Evolutionary conservation across 1,140 invertebrate species (phyloP).

Genomic region (Globodera ellingtonae): DNA sequence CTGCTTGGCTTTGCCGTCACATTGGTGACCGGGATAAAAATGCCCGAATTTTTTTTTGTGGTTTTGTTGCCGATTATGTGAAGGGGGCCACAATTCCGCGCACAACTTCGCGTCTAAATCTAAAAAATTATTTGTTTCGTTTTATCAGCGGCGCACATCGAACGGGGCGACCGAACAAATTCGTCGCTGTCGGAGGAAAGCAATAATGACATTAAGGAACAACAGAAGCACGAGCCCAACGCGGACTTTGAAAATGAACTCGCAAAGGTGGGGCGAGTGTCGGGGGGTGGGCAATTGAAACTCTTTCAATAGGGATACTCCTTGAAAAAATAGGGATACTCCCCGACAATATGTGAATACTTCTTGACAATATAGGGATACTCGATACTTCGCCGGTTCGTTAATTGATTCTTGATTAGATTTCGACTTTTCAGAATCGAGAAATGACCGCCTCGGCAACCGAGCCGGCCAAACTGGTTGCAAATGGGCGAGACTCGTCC

Average conservation of each 20-base stretch:
- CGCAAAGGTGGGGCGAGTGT: neutral
- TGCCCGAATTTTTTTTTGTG: too few relatives aligned
- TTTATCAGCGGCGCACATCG: conserved; percentile 53
- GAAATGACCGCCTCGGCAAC: neutral
- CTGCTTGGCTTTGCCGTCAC: too few relatives aligned
- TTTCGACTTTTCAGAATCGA: neutral
- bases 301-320: neutral
- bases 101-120: too few relatives aligned
- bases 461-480: neutral
- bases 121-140: neutral
- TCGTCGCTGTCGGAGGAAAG: neutral
- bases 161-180: conserved; percentile 45
- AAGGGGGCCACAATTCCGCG: too few relatives aligned
- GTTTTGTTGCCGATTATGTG: too few relatives aligned
- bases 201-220: neutral
- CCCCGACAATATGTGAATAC: too few relatives aligned
- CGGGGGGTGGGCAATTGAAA: neutral
- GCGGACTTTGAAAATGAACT: neutral
- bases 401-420: neutral
- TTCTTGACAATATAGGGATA: too few relatives aligned
- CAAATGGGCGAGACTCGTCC: neutral
- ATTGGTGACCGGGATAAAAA: too few relatives aligned
- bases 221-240: neutral
- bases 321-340: too few relatives aligned
- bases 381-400: too few relatives aligned